Evolutionary conservation across 2,888 invertebrate species (phyloP).

Genomic region (Antheraea assamensis): DNA sequence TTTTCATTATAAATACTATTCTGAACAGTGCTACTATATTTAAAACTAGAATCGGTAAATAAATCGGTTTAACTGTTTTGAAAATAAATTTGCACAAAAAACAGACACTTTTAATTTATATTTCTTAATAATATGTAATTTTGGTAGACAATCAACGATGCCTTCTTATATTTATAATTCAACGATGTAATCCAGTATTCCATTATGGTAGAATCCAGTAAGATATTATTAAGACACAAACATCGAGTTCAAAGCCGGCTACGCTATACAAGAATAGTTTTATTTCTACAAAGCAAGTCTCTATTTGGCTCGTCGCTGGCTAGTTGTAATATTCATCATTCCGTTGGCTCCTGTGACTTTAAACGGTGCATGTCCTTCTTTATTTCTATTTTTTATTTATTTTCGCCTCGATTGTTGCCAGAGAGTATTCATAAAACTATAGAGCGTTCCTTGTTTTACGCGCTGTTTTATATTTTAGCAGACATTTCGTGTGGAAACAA

Average conservation of each 20-base stretch:
- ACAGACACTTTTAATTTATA: too few relatives aligned
- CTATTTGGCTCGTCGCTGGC: conserved; percentile 62
- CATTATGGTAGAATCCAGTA: neutral
- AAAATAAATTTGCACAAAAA: too few relatives aligned
- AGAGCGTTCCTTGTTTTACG: conserved; percentile 68
- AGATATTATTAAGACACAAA: neutral
- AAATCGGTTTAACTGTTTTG: too few relatives aligned
- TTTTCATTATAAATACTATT: too few relatives aligned
- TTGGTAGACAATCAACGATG: neutral
- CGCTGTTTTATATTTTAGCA: conserved; percentile 69
- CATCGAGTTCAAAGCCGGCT: neutral
- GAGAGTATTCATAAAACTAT: conserved; percentile 74
- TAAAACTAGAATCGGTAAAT: too few relatives aligned
- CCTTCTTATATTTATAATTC: neutral
- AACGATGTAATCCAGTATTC: neutral
- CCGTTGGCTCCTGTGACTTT: conserved; percentile 68
- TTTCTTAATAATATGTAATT: too few relatives aligned
- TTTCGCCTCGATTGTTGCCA: conserved; percentile 73
- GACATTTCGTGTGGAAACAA: conserved; percentile 53
- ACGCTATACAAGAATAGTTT: neutral
- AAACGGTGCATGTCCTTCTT: conserved; percentile 70
- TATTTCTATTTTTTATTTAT: conserved; percentile 58
- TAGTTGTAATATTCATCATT: conserved; percentile 75
- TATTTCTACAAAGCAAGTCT: conserved; percentile 27
- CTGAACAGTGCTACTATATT: too few relatives aligned